Evolutionary conservation across 2,888 invertebrate species (phyloP).

Genomic region (Eurytoma californica): DNA sequence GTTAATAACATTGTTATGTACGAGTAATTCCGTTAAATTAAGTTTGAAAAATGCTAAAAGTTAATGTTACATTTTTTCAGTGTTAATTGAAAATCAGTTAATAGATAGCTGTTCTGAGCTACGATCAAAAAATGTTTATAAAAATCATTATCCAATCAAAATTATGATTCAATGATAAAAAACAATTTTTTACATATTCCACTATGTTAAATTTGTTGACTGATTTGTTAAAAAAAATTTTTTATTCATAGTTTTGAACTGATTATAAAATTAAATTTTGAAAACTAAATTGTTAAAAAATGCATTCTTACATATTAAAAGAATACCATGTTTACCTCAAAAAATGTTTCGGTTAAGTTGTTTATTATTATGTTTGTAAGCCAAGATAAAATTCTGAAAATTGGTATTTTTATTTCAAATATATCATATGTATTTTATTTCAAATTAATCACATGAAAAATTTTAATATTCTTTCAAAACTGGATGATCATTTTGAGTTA

Average conservation of each 20-base stretch:
- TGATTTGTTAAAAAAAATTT: background rate
- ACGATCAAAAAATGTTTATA: constrained; percentile 46
- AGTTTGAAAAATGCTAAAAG: constrained; percentile 6
- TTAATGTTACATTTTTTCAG: constrained; percentile 11
- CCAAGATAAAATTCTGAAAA: constrained; percentile 48
- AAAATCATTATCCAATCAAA: constrained; percentile 36
- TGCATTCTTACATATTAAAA: constrained; percentile 1
- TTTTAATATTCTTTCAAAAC: background rate
- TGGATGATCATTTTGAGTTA: no score
- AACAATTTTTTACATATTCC: background rate
- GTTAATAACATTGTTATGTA: background rate
- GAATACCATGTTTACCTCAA: constrained; percentile 59
- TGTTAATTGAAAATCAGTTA: constrained; percentile 23
- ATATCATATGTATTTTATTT: background rate
- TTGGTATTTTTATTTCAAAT: constrained; percentile 6
- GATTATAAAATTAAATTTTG: background rate
- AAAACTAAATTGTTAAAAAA: background rate
- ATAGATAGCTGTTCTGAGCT: constrained; percentile 44
- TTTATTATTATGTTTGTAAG: constrained; percentile 31
- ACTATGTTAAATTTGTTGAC: constrained; percentile 24
- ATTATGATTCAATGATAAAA: constrained; percentile 32
- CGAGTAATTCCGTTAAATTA: constrained; percentile 26
- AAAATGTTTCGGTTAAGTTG: constrained; percentile 43
- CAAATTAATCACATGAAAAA: background rate
- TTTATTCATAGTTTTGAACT: constrained; percentile 3